Base-by-base conservation (phyloP, 2,113 vertebrate species). In the Dicerorhinus sumatrensis region DNA sequence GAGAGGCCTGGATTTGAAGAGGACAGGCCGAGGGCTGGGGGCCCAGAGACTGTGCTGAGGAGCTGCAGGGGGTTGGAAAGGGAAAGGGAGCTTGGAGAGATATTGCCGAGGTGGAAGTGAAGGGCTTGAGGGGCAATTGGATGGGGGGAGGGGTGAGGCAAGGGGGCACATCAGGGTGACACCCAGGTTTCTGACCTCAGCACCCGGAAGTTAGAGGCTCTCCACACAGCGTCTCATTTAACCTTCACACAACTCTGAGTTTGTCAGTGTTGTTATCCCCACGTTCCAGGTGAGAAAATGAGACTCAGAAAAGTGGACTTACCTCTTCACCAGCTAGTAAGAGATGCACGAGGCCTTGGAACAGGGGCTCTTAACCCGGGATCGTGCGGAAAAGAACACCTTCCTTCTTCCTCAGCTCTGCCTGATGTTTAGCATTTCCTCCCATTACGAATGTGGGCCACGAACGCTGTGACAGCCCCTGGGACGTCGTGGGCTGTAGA, bases 381-480 rank as follows among this genome's bases (percentile, higher is more conserved):
- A 36, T 69, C 0, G 0, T 0, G 0, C 5, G 1, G 20, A 6
- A 54, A 85, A 54, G 20, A 27, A 27, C 4, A 8, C 21, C 36
- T 5, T 42, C n/a, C 83, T 23, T n/a, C 46, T 54, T 1, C 6
- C 81, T 51, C 0, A 33, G 3, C 58, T 33, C 42, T 29, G 1
- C 27, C 69, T 65, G 58, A 23, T 33, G 29, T n/a, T 29, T 8
- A 29, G 39, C 36, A 4, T 16, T 3, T 36, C 42, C 36, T 77
- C 18, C 20, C 72, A 48, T 48, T 8, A 12, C 5, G 3, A 36
- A 27, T 0, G 8, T 36, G 58, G 25, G 29, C 21, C 27, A 11
- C 62, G 46, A 20, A 58, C 31, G 7, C 36, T 1, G 29, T 1
- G 2, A 21, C 1, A 1, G 62, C 62, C 12, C 4, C 72, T 12